These are phyloP conservation scores for Spea multiplicata DNA, from an alignment of 2,113 vertebrate genomes.

Conservation along the genomic window DNA sequence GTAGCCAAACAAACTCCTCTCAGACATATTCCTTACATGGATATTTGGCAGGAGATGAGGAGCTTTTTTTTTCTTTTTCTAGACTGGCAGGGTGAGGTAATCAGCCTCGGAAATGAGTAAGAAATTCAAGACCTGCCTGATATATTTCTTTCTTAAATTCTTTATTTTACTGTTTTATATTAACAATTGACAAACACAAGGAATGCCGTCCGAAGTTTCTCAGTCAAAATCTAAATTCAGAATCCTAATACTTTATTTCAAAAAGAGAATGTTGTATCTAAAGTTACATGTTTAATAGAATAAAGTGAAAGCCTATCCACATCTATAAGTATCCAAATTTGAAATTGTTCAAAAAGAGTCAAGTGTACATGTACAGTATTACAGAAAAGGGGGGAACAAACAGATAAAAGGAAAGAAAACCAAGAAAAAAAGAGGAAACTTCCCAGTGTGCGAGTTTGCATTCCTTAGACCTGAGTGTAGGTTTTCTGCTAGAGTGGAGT, in stretches of 20 bases:
- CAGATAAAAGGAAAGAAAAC: not conserved
- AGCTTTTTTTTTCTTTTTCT: slow-evolving; percentile 6
- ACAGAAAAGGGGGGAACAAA: not conserved
- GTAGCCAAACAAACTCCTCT: slow-evolving; percentile 14
- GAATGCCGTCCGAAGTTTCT: not conserved
- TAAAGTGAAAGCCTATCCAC: not conserved
- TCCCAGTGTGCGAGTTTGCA: no score
- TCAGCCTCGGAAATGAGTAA: slow-evolving; percentile 13
- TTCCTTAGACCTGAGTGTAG: not conserved
- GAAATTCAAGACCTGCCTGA: not conserved
- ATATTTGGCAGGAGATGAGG: slow-evolving; percentile 31
- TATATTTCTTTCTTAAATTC: not conserved
- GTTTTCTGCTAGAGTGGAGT: not conserved
- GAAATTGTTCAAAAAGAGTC: not conserved
- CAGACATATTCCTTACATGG: slow-evolving; percentile 41
- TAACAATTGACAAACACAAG: not conserved
- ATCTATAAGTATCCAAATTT: not conserved
- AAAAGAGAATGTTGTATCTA: not conserved
- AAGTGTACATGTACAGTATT: not conserved
- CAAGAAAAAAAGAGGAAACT: not conserved
- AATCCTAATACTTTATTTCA: not conserved
- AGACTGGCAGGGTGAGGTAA: slow-evolving; percentile 22
- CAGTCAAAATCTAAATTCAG: not conserved
- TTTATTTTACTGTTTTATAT: not conserved
- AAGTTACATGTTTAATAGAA: not conserved